These are phyloP conservation scores for Scortum barcoo DNA, from an alignment of 2,113 vertebrate species.

Conservation along the genomic window DNA sequence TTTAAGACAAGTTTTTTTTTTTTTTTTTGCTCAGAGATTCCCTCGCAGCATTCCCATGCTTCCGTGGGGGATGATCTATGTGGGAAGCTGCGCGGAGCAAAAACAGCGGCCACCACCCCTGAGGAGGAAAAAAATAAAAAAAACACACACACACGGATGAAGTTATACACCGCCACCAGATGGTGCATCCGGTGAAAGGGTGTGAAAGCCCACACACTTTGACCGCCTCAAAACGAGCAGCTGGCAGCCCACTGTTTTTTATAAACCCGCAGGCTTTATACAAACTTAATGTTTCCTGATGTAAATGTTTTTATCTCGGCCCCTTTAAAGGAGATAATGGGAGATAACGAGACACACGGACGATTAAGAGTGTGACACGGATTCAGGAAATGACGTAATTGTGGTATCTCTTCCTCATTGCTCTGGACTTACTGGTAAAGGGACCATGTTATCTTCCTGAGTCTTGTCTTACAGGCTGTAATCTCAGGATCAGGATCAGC, in stretches of 20 bases:
- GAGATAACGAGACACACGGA: constrained; percentile 13
- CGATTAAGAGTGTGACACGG: constrained; percentile 51
- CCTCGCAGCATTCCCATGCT: constrained; percentile 79
- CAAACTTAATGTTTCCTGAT: accelerated
- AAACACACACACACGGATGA: too few relatives aligned
- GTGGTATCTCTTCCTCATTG: too few relatives aligned
- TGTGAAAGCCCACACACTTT: constrained; percentile 52
- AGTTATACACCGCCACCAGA: constrained; percentile 27
- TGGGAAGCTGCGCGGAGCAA: constrained; percentile 66
- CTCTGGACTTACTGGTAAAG: too few relatives aligned
- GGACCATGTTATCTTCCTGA: too few relatives aligned
- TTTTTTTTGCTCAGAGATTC: constrained; percentile 52
- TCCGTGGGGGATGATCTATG: constrained; percentile 49
- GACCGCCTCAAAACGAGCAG: background rate
- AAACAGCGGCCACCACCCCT: constrained; percentile 82
- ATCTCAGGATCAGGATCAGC: background rate
- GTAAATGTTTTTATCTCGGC: background rate
- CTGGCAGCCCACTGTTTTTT: accelerated
- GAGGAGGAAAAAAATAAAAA: constrained; percentile 47
- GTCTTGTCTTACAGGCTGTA: background rate
- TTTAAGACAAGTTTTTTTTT: constrained; percentile 64
- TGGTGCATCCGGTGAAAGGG: constrained; percentile 53
- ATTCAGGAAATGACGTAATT: constrained; percentile 52
- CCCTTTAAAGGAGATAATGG: background rate
- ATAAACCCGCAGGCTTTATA: accelerated